Percentiles rank a stretch among this genome's conserved stretches.
These are phyloP conservation scores for Zaprionus capensis DNA, from an alignment of 1,140 invertebrate genomes.

Conservation along the genomic window DNA sequence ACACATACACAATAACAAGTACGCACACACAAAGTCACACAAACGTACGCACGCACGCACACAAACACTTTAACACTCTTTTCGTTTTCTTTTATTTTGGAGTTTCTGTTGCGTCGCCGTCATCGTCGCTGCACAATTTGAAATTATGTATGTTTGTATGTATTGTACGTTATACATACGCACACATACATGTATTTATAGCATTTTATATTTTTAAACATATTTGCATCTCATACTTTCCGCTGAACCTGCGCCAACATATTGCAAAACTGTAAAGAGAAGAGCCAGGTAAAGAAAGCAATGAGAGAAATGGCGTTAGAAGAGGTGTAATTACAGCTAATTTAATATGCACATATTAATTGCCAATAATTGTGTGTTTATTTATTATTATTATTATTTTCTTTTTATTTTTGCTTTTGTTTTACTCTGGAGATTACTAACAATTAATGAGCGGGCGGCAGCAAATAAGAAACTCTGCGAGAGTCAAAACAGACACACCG, in stretches of 20 bases:
- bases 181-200: constrained; percentile 39
- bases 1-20: constrained; percentile 23
- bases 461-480: constrained; percentile 67
- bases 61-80: constrained; percentile 16
- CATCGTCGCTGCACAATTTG: constrained; percentile 14
- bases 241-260: constrained; percentile 74
- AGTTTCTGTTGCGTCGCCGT: constrained; percentile 31
- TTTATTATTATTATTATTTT: constrained; percentile 19
- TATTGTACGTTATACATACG: not conserved
- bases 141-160: constrained; percentile 7
- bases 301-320: constrained; percentile 29
- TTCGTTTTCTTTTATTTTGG: constrained; percentile 48
- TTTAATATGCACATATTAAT: constrained; percentile 8
- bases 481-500: constrained; percentile 60
- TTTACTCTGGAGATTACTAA: constrained; percentile 38
- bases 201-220: constrained; percentile 62
- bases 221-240: constrained; percentile 54
- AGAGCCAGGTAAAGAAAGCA: constrained; percentile 24
- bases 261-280: constrained; percentile 60
- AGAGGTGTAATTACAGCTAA: constrained; percentile 29
- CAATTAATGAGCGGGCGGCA: constrained; percentile 63
- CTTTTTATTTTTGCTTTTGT: not conserved
- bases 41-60: constrained; percentile 11
- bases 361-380: constrained; percentile 12
- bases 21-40: constrained; percentile 4